Conservation (phyloP, 2,113 vertebrate species). For the Scolopax mira region DNA sequence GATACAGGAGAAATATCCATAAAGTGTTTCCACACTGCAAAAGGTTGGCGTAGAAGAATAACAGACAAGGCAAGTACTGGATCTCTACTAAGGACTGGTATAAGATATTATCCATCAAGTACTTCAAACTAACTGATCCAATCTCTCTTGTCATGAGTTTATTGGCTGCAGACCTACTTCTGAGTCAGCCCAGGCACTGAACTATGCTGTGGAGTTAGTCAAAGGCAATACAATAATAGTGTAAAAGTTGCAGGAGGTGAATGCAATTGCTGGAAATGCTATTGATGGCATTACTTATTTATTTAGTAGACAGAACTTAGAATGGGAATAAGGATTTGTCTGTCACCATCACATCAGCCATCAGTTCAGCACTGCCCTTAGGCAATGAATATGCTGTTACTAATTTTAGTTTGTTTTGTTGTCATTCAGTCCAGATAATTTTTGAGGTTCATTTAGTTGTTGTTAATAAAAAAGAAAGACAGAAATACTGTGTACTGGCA, state of each 20-base stretch:
- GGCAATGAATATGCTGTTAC: slow-evolving; percentile 60
- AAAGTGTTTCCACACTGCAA: neutral
- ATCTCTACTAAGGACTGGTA: neutral
- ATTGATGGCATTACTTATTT: slow-evolving; percentile 59
- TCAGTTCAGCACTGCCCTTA: slow-evolving; percentile 34
- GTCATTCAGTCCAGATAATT: slow-evolving; percentile 55
- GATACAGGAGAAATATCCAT: neutral
- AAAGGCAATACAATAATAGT: neutral
- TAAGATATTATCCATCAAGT: neutral
- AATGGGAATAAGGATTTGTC: slow-evolving; percentile 68
- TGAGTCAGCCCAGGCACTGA: neutral
- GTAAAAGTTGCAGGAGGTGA: slow-evolving; percentile 38
- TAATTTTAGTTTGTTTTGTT: slow-evolving; percentile 65
- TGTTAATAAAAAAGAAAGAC: slow-evolving; percentile 40
- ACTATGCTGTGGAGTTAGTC: neutral
- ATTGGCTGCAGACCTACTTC: neutral
- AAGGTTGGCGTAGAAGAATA: neutral
- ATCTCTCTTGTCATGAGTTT: neutral
- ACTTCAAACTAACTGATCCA: neutral
- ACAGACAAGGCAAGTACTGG: neutral
- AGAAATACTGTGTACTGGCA: slow-evolving; percentile 7
- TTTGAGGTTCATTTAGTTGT: slow-evolving; percentile 60
- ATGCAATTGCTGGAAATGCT: slow-evolving; percentile 19
- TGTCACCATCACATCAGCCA: slow-evolving; percentile 63
- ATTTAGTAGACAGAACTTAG: slow-evolving; percentile 64